Evolutionary conservation across 1,140 invertebrate genomes (phyloP).

Genomic region (Scylla paramamosain): DNA sequence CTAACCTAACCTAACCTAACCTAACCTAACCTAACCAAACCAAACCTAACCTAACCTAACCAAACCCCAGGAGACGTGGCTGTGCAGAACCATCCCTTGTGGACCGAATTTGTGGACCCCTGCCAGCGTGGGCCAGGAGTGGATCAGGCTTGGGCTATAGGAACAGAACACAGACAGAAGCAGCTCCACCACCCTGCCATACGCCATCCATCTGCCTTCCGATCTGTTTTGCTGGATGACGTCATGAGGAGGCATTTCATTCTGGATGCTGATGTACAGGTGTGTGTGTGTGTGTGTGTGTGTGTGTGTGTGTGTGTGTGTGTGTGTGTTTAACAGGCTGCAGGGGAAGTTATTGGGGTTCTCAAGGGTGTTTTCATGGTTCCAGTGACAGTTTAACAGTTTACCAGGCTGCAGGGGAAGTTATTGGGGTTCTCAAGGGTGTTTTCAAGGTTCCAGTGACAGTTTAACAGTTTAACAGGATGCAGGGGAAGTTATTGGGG

Average conservation of each 20-base stretch:
- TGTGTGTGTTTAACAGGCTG: no score
- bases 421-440: no score
- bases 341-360: no score
- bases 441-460: no score
- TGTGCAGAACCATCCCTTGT: slow-evolving; percentile 52
- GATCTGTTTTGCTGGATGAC: slow-evolving; percentile 69
- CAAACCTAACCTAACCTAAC: not conserved
- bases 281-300: not conserved
- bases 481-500: no score
- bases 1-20: no score
- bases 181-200: not conserved
- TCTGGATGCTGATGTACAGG: slow-evolving; percentile 71
- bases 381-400: no score
- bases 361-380: not conserved
- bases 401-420: no score
- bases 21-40: not conserved
- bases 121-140: slow-evolving; percentile 56
- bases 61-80: slow-evolving; percentile 52
- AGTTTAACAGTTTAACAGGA: no score
- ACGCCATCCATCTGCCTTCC: slow-evolving; percentile 31
- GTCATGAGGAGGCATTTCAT: slow-evolving; percentile 61
- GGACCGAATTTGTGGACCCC: slow-evolving; percentile 67
- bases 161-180: slow-evolving; percentile 69
- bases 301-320: no score
- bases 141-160: slow-evolving; percentile 68